Percentiles rank a stretch among this genome's conserved stretches.
These are phyloP conservation scores for western clawed frog (Xenopus tropicalis) DNA, from an alignment of 2,113 vertebrate species.

Conservation along the genomic window DNA sequence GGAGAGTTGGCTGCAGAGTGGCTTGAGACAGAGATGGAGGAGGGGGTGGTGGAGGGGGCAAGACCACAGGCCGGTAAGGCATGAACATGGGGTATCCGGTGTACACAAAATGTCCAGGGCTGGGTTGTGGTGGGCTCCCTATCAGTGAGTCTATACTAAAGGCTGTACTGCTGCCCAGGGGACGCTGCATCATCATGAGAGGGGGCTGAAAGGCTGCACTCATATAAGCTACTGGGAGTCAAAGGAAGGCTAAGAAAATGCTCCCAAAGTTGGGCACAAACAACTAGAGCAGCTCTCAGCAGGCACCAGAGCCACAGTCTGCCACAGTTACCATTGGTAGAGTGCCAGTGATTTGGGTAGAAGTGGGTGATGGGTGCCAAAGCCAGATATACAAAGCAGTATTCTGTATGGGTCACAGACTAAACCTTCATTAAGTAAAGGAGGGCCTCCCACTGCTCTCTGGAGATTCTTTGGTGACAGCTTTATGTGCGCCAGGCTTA, in stretches of 20 bases:
- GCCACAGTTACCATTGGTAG: constrained; percentile 8
- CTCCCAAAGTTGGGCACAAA: background rate
- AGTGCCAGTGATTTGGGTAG: no score
- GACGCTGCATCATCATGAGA: constrained; percentile 95
- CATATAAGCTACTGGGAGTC: constrained; percentile 67
- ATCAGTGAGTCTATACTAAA: constrained; percentile 96
- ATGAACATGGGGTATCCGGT: constrained; percentile 95
- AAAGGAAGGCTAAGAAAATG: constrained; percentile 1
- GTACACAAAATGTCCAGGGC: constrained; percentile 88
- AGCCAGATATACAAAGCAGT: no score
- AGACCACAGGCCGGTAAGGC: constrained; percentile 90
- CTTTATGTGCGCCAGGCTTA: no score
- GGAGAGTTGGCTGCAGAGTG: constrained; percentile 69
- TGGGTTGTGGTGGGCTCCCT: constrained; percentile 83
- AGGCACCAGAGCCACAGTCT: background rate
- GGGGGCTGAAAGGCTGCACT: constrained; percentile 82
- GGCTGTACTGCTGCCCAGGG: constrained; percentile 86
- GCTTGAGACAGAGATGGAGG: constrained; percentile 68
- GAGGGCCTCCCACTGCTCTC: background rate
- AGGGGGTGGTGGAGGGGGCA: constrained; percentile 83
- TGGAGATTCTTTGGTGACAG: background rate
- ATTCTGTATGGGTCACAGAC: no score
- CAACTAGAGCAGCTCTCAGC: background rate
- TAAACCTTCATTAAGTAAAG: no score
- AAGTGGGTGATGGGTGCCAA: no score